A percentile compares a stretch with the other conserved stretches of the same genome.
phyloP scores from a whole-genome alignment of 2,113 vertebrate genomes.

The Malurus alboscapulatus region DNA sequence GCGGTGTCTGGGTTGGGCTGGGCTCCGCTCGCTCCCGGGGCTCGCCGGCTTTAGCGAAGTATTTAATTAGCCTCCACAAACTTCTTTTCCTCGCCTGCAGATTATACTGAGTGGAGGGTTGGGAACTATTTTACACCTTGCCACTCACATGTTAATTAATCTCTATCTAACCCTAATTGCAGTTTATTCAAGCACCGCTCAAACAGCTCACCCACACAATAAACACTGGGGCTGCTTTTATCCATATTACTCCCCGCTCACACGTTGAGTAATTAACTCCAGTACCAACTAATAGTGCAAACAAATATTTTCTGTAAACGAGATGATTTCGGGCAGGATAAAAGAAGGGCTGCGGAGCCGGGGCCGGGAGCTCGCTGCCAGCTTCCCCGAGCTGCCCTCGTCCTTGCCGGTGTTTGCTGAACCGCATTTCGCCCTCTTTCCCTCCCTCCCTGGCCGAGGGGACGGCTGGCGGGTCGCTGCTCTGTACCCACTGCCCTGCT shows the following conservation, averaged over 20 bases:
- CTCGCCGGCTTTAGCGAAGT: slow-evolving; percentile 71
- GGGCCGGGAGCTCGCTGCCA: slow-evolving; percentile 46
- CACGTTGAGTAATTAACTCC: slow-evolving; percentile 87
- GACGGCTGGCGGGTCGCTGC: not conserved
- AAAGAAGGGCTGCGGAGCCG: slow-evolving; percentile 63
- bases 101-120: slow-evolving; percentile 78
- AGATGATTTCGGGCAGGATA: slow-evolving; percentile 78
- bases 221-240: slow-evolving; percentile 91
- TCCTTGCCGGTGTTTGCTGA: not conserved
- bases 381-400: not conserved
- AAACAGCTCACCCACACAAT: slow-evolving; percentile 88
- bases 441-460: not conserved
- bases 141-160: slow-evolving; percentile 90
- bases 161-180: slow-evolving; percentile 87
- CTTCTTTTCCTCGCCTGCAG: slow-evolving; percentile 79
- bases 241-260: slow-evolving; percentile 82
- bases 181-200: slow-evolving; percentile 89
- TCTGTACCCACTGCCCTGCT: not conserved
- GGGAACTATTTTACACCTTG: slow-evolving; percentile 82
- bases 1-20: not conserved
- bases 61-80: slow-evolving; percentile 80
- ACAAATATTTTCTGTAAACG: slow-evolving; percentile 83
- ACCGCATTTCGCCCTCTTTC: not conserved
- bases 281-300: slow-evolving; percentile 81
- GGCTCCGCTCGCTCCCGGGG: slow-evolving; percentile 3